Conservation (phyloP, 2,797 vertebrate species). For the Lepilemur septentrionalis region DNA sequence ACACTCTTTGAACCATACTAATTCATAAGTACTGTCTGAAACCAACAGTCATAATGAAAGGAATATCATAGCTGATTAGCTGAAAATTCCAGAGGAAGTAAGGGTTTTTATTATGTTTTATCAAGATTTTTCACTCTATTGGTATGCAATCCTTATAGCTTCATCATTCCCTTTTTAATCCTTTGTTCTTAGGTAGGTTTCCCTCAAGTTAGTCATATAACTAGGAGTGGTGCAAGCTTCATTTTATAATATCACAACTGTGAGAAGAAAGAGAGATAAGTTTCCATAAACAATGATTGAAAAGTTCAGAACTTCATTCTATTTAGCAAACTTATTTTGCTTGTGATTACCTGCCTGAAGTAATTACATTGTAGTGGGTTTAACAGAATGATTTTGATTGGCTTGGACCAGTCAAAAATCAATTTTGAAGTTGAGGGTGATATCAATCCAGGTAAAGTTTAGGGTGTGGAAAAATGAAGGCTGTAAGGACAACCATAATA, state of each 20-base stretch:
- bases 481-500: background rate
- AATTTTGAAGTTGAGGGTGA: background rate
- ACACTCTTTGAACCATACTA: background rate
- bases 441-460: background rate
- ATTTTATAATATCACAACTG: background rate
- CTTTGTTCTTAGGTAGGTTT: background rate
- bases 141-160: background rate
- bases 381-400: background rate
- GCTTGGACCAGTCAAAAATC: background rate
- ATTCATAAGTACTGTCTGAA: background rate
- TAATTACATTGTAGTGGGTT: background rate
- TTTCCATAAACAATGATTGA: background rate
- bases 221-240: background rate
- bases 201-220: background rate
- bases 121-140: background rate
- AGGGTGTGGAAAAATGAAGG: background rate
- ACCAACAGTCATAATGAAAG: background rate
- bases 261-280: background rate
- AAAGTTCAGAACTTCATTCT: background rate
- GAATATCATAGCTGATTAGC: background rate
- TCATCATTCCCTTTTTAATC: background rate
- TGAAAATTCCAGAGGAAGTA: background rate
- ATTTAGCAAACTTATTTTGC: background rate
- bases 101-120: background rate
- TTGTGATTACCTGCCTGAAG: background rate